Conservation (phyloP, 2,888 invertebrate genomes). For the Nephrotoma guestfalica region DNA sequence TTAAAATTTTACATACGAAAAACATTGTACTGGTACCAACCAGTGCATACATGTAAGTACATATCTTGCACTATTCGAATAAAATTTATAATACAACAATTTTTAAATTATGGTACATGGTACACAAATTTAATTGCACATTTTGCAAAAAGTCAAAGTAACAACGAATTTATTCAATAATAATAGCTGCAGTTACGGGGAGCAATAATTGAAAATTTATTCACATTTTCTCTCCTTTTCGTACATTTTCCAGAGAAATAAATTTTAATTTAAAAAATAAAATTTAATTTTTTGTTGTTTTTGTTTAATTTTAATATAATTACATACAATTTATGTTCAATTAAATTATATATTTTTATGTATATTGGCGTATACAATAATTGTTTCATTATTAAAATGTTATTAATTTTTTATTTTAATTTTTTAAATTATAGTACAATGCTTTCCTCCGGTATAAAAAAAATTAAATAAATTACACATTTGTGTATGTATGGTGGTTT, state of each 20-base stretch:
- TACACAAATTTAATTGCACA: background rate
- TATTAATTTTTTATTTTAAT: background rate
- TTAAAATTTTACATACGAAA: background rate
- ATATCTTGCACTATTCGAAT: background rate
- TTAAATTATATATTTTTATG: background rate
- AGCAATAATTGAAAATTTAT: background rate
- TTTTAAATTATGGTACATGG: background rate
- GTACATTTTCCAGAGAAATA: background rate
- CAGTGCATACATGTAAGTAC: background rate
- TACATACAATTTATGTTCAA: background rate
- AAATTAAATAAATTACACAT: background rate
- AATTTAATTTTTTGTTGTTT: background rate
- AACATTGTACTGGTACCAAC: background rate
- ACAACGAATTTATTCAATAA: background rate
- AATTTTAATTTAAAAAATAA: background rate
- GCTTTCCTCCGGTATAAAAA: background rate
- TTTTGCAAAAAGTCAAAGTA: background rate
- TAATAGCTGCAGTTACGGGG: background rate
- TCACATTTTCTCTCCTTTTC: background rate
- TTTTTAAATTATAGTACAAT: background rate
- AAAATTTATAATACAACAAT: background rate
- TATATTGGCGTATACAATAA: background rate
- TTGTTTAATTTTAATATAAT: background rate
- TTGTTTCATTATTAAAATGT: background rate
- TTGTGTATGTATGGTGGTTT: background rate